Evolutionary conservation across 2,888 invertebrate genomes (phyloP).

Genomic region (Chrysolina haemoptera): DNA sequence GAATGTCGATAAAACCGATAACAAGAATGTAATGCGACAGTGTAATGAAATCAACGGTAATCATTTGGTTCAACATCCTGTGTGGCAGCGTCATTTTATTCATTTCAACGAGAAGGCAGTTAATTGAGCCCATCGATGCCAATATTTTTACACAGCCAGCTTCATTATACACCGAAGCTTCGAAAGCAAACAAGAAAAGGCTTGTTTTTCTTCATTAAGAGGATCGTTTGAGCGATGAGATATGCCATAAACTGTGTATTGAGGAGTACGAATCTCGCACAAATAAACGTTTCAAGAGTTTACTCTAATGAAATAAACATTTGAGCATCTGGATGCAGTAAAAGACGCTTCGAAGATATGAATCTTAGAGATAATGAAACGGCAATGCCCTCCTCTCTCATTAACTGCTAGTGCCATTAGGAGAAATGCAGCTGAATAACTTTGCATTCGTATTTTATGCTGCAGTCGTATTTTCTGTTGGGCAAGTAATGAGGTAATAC

Average conservation of each 20-base stretch:
- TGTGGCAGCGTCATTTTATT: slow-evolving; percentile 1
- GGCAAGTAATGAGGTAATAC: slow-evolving; percentile 6
- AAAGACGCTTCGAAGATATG: slow-evolving; percentile 24
- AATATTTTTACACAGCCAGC: slow-evolving; percentile 21
- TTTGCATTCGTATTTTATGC: slow-evolving; percentile 14
- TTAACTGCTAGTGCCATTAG: slow-evolving; percentile 22
- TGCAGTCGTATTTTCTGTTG: slow-evolving; percentile 4
- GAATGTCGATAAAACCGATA: too few relatives aligned
- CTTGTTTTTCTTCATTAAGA: slow-evolving; percentile 28
- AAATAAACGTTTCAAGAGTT: slow-evolving; percentile 28
- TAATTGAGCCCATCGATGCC: slow-evolving; percentile 1
- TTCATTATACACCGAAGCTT: slow-evolving; percentile 15
- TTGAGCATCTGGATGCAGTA: slow-evolving; percentile 24
- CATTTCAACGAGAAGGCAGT: slow-evolving; percentile 19
- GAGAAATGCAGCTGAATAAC: slow-evolving; percentile 18
- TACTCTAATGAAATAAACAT: slow-evolving; percentile 26
- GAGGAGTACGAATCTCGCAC: slow-evolving; percentile 8
- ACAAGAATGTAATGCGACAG: not conserved
- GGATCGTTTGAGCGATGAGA: slow-evolving; percentile 15
- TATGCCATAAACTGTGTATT: slow-evolving; percentile 23
- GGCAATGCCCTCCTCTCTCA: slow-evolving; percentile 20
- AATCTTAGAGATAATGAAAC: slow-evolving; percentile 24
- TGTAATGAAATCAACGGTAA: not conserved
- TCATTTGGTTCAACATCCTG: slow-evolving; percentile 9
- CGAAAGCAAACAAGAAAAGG: slow-evolving; percentile 28